phyloP scores from a whole-genome alignment of 1,140 invertebrate genomes.

The Pogonognathellus flavescens region DNA sequence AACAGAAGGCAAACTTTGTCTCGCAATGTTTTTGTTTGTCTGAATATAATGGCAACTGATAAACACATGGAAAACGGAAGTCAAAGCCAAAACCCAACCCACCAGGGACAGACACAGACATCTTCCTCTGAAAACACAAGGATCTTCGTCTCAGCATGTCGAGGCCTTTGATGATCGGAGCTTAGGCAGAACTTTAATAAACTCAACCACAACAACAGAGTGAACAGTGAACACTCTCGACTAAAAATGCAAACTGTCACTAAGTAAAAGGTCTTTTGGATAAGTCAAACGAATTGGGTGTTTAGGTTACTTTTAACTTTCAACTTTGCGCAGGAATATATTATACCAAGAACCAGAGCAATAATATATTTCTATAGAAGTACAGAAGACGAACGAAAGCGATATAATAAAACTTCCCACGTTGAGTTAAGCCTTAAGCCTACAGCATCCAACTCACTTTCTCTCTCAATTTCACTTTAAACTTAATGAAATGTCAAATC shows the following conservation, averaged over 20 bases:
- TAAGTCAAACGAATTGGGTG: constrained; percentile 15
- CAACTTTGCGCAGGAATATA: constrained; percentile 20
- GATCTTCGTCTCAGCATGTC: constrained; percentile 64
- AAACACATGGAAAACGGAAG: neutral
- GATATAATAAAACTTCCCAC: constrained; percentile 29
- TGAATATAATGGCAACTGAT: too few species aligned
- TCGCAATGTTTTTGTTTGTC: too few species aligned
- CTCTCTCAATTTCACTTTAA: constrained; percentile 11
- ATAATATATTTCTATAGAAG: constrained; percentile 27
- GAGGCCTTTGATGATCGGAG: neutral
- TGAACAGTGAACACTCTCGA: neutral
- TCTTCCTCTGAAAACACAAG: constrained; percentile 62
- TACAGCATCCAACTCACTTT: constrained; percentile 32
- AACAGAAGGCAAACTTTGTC: too few species aligned
- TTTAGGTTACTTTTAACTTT: constrained; percentile 41
- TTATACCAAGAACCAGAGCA: constrained; percentile 5
- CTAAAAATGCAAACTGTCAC: constrained; percentile 8
- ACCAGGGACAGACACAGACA: constrained; percentile 54
- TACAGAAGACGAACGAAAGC: constrained; percentile 9
- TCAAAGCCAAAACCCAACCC: constrained; percentile 21
- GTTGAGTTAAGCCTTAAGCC: constrained; percentile 10
- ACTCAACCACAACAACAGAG: neutral
- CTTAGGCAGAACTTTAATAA: neutral
- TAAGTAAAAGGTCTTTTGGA: neutral
- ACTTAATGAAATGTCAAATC: neutral